phyloP scores from a whole-genome alignment of 2,797 vertebrate species.

The Rhabdophis nuchalis region DNA sequence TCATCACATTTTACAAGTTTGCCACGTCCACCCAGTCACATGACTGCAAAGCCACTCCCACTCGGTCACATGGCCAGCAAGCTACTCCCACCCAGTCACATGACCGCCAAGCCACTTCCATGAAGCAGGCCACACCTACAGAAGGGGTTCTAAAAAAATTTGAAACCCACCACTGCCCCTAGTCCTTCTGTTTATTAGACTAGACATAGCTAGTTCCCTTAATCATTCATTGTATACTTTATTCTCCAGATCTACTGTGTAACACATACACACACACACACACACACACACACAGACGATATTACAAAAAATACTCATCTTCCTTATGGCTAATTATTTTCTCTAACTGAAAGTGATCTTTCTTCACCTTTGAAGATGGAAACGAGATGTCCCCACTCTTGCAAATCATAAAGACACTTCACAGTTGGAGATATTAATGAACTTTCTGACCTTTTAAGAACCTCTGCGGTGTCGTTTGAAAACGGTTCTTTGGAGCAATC shows the following conservation, averaged over 20 bases:
- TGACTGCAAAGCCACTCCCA: too few species aligned
- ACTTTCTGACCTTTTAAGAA: neutral
- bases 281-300: too few species aligned
- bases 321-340: neutral
- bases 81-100: too few species aligned
- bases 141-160: too few species aligned
- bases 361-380: neutral
- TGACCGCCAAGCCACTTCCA: too few species aligned
- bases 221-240: neutral
- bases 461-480: constrained; percentile 26
- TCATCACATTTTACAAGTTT: too few species aligned
- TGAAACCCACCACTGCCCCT: too few species aligned
- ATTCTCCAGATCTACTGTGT: neutral
- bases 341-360: constrained; percentile 10
- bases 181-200: neutral
- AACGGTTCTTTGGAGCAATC: constrained; percentile 14
- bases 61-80: too few species aligned
- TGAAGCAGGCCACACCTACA: too few species aligned
- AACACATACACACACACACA: neutral
- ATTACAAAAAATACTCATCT: neutral
- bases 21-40: too few species aligned
- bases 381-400: neutral
- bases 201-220: neutral
- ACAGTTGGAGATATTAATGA: constrained; percentile 12
- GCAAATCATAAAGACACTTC: neutral